phyloP scores from a whole-genome alignment of 2,113 vertebrate species.

The Elgaria multicarinata region DNA sequence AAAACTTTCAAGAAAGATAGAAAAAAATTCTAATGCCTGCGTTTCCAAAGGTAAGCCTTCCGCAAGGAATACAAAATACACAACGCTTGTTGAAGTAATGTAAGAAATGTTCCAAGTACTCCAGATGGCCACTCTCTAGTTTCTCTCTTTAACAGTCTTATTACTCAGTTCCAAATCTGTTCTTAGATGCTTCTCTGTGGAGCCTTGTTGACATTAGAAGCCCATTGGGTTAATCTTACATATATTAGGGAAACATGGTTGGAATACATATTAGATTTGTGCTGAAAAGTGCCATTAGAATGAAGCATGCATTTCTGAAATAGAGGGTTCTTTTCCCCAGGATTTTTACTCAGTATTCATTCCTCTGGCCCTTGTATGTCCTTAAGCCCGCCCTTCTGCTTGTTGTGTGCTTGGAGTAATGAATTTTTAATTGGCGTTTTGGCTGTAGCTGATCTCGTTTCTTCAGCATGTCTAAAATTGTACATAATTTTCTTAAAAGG shows the following conservation, averaged over 20 bases:
- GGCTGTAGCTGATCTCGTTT: background rate
- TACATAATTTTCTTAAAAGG: background rate
- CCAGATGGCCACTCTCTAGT: background rate
- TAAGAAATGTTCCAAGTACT: background rate
- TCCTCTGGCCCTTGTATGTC: background rate
- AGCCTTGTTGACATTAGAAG: background rate
- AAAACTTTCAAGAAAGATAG: background rate
- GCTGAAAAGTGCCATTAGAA: background rate
- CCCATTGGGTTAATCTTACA: background rate
- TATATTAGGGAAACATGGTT: background rate
- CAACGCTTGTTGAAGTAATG: background rate
- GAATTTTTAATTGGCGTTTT: background rate
- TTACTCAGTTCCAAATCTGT: background rate
- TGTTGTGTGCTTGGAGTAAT: background rate
- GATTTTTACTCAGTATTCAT: background rate
- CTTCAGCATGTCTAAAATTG: background rate
- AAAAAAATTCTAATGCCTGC: background rate
- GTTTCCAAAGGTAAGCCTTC: background rate
- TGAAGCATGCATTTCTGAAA: background rate
- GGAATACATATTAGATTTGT: background rate
- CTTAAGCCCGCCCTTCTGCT: background rate
- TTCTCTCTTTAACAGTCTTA: background rate
- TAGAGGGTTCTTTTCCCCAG: background rate
- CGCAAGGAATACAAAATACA: background rate
- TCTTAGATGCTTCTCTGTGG: background rate